Base-by-base conservation (phyloP, 1,140 invertebrate species). In the Drosophila tsacasi region DNA sequence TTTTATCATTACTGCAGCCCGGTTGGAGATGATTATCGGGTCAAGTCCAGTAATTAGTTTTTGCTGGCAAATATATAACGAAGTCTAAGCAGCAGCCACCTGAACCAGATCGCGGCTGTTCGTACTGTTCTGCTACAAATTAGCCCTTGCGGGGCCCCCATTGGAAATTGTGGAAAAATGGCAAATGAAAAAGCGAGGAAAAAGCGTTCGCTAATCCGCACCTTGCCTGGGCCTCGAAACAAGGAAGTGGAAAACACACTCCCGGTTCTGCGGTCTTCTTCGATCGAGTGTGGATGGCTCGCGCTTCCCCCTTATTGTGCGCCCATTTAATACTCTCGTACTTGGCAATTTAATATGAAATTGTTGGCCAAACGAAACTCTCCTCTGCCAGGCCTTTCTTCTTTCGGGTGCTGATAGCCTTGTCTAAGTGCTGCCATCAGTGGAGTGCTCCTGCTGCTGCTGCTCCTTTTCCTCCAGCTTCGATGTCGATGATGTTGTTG, bases 341-440 rank as follows among this genome's bases (percentile, higher is more conserved):
- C 85, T 90, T 79, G 86, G 85, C 85, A 90, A 90, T 90, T 90
- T 90, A 90, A 90, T 90, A 90, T 82, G 79, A 90, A 90, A 90
- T 89, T 89, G 84, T 90, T 90, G 84, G 84, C 85, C 84, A 89
- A 46, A 46, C 44, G 44, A 81, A 59, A 76, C 50, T 52, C 50
- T 50, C 61, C 47, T 65, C 39, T 32, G 46, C 49, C 27, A 47
- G 67, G 65, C 57, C 67, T 72, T 76, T 62, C 60, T 60, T 66
- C 60, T 69, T 80, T 74, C 67, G 72, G 85, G 81, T 90, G 85
- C 82, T 90, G 85, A 90, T 90, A 90, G 85, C 81, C 85, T 90
- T 90, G 85, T 90, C 85, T 90, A 90, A 90, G 82, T 90, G 85
- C 86, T 90, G 76, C 79, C 85, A 90, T 90, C 85, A 90, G 85